These are phyloP conservation scores for Drosophila kepulauana DNA, from an alignment of 1,140 invertebrate genomes.

Conservation along the genomic window DNA sequence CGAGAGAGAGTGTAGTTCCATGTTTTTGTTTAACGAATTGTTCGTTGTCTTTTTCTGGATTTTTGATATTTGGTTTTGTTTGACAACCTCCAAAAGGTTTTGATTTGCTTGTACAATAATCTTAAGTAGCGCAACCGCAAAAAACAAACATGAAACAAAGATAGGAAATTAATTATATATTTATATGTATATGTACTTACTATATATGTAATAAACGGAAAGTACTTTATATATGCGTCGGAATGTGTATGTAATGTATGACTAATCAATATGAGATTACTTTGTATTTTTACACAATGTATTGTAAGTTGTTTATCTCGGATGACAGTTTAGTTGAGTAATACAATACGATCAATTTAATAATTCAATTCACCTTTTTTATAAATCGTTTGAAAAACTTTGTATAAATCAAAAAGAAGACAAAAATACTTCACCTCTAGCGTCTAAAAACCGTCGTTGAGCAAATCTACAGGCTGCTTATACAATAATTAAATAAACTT, in stretches of 20 bases:
- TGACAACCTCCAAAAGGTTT: slow-evolving; percentile 40
- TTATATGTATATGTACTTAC: slow-evolving; percentile 28
- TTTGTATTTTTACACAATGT: slow-evolving; percentile 59
- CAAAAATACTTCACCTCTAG: slow-evolving; percentile 64
- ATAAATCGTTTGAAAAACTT: slow-evolving; percentile 62
- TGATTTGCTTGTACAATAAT: slow-evolving; percentile 76
- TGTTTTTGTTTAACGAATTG: slow-evolving; percentile 48
- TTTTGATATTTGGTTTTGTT: slow-evolving; percentile 35
- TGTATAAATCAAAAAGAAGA: slow-evolving; percentile 68
- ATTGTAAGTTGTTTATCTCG: slow-evolving; percentile 47
- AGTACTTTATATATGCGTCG: slow-evolving; percentile 24
- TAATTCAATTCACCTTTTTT: slow-evolving; percentile 39
- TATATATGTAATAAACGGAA: slow-evolving; percentile 14
- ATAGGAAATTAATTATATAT: slow-evolving; percentile 58
- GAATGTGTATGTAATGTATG: slow-evolving; percentile 29
- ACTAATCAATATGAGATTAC: slow-evolving; percentile 30
- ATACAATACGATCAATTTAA: not conserved
- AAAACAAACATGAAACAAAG: slow-evolving; percentile 19
- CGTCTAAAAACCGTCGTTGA: slow-evolving; percentile 73
- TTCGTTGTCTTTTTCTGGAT: slow-evolving; percentile 50
- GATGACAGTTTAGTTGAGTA: slow-evolving; percentile 38
- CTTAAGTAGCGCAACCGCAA: slow-evolving; percentile 66
- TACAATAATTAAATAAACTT: slow-evolving; percentile 67
- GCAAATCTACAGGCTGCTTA: slow-evolving; percentile 74
- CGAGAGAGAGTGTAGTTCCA: slow-evolving; percentile 2